Base-by-base conservation (phyloP, 1,140 invertebrate species). In the Campoletis sonorensis region DNA sequence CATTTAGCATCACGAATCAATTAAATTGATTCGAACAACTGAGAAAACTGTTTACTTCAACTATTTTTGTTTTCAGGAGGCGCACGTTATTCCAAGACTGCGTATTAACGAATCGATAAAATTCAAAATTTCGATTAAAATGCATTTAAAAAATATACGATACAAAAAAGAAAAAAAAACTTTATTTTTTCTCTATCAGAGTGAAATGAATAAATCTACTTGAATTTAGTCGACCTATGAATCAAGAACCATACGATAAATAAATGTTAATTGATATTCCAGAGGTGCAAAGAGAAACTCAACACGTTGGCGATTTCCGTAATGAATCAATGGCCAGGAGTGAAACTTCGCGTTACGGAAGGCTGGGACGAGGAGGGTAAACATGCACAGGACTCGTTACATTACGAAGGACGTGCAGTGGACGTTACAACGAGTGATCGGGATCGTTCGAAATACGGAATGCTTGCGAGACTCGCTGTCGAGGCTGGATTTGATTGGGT, bases 401-500 rank as follows among this genome's bases (percentile, higher is more conserved):
- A 99, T 92, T 99, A 99, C 93, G 98, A 99, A 91, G 98, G 98
- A 7, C 93, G 98, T 16, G 98, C 98, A 0, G 97, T 99, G 49
- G 98, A 99, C 93, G 96, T 99, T 82, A 98, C 97, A 27, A 99
- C 98, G 73, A 97, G 96, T 71, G 98, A 99, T 93, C 93, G 96
- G 26, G 98, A 99, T 91, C 93, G 96, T 51, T 95, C 96, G 87
- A 99, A 99, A 92, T 97, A 98, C 90, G 98, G 98, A 61, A 98
- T 99, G 97, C 92, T 99, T 82, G 98, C 98, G 0, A 93, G 98
- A 51, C 94, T 99, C n/a, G 98, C 98, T 0, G 97, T 98, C 27
- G 97, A 99, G 91, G 98, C 98, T 15, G 98, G 98, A 85, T 99
- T 99, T 94, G 98, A 99, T 93, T 99, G 98, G 98, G 98, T 99